Evolutionary conservation across 2,113 vertebrate species (phyloP), one percentile per base, ranked within the genome.

Genomic region (Ramphastos sulfuratus): DNA sequence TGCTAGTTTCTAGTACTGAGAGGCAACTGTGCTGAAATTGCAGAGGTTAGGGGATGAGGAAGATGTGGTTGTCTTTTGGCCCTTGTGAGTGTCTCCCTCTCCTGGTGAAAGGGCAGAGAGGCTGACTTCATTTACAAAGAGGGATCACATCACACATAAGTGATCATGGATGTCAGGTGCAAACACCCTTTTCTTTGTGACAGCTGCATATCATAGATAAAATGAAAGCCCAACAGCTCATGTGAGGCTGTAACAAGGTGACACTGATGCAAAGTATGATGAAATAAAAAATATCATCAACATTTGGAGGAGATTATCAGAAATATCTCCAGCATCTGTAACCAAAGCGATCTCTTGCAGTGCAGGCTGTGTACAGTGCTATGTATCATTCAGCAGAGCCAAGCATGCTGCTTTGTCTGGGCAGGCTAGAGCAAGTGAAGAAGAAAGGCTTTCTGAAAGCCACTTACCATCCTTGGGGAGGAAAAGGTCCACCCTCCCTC

Each of bases 391-490:
- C 79, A 50, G 87, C 76, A 71, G 75, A 90, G 79, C 42, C 75
- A 92, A 91, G 76, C 85, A 81, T 83, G 91, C 91, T 77, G 76
- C 37, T 50, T 83, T 76, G 50, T 71, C 92, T 74, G 42, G 69
- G 82, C 92, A 96, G 91, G 84, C 89, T 87, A 59, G 60, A 85
- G 85, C 3, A 16, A 73, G 48, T 35, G 85, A 94, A 92, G 56
- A 87, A 93, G 87, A 89, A 94, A 94, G 91, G 76, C 87, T 81
- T 91, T 83, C 94, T 87, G 92, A 94, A 87, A 95, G 79, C 91
- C 96, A 96, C 96, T 96, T 96, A 96, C 95, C 96, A 92, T 94
- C 72, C 82, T 88, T 52, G 19, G 80, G 61, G 91, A 91, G 69
- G 60, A 87, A 94, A 85, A 87, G 89, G 87, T 74, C 80, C 54